Percentiles rank a stretch among this genome's conserved stretches.
These are phyloP conservation scores for Porites evermanni DNA, from an alignment of 92 coral and sea anemone species.

Conservation along the genomic window DNA sequence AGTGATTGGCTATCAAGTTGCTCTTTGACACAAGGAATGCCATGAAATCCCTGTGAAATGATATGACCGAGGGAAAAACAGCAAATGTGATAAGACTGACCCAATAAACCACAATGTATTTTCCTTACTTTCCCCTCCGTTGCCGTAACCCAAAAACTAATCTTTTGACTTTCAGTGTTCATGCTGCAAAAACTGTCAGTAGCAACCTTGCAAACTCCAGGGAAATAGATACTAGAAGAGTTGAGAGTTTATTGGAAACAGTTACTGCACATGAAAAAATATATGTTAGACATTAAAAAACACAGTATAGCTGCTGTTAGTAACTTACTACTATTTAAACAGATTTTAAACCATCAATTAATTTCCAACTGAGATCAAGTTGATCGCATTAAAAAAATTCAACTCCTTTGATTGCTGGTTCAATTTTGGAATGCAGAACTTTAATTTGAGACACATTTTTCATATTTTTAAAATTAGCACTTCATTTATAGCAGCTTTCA, in stretches of 20 bases:
- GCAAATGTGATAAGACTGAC: neutral
- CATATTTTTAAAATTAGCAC: no score
- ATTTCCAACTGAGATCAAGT: no score
- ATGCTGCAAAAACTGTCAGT: neutral
- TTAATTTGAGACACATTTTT: no score
- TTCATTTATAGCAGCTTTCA: no score
- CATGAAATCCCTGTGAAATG: constrained; percentile 28
- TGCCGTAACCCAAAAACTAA: neutral
- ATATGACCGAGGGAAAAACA: neutral
- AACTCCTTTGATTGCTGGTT: no score
- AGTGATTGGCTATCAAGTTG: constrained; percentile 12
- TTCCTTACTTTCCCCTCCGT: neutral
- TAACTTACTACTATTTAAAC: no score
- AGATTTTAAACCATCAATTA: no score
- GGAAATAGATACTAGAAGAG: neutral
- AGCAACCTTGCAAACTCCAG: neutral
- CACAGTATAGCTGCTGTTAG: neutral
- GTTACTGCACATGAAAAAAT: no score
- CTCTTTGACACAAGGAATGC: constrained; percentile 14
- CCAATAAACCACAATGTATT: neutral
- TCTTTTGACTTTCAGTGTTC: neutral
- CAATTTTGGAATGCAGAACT: no score
- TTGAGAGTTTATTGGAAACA: neutral
- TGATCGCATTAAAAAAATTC: no score
- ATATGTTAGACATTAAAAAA: no score